Base-by-base conservation (phyloP, 2,113 vertebrate genomes). In the Chionis minor region DNA sequence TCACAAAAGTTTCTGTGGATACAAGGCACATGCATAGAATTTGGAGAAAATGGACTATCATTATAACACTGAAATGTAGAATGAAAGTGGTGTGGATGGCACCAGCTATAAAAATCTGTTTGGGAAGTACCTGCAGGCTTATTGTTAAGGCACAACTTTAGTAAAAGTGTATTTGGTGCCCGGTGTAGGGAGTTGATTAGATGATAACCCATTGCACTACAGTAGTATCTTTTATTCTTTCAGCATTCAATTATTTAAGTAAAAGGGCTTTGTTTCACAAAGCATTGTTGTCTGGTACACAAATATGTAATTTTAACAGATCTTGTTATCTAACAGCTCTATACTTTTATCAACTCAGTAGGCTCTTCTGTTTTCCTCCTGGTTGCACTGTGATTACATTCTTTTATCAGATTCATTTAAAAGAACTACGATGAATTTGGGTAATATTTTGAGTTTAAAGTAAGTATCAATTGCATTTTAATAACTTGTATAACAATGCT, bases 321-420 rank as follows among this genome's bases (percentile, higher is more conserved):
- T 87, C 62, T 90, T 2, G 33, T 82, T 94, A 90, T 91, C 81
- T 70, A 93, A 74, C 40, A 56, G 45, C 45, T 66, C 56, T 85
- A 30, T 69, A 23, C 56, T 92, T 88, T 45, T 82, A 83, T 91
- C 73, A 94, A 21, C 47, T 80, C 59, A 81, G 9, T 45, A 86
- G 51, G 10, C 30, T 73, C 49, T 86, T 95, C 74, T 94, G 81
- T 96, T 89, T 96, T 90, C 51, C 22, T 91, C 54, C 71, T 88
- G 71, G 44, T 81, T 87, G 52, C 44, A 35, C 55, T 89, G 65
- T 59, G 70, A 92, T 90, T 95, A 28, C 28, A 32, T 79, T 86
- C 12, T 67, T 95, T 77, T 91, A 90, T 96, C 77, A 89, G 94
- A 87, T 90, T 89, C 8, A 40, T 94, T 94, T 94, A 54, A 86